Percentiles rank a stretch among this genome's conserved stretches.
Conservation (phyloP, 2,888 invertebrate genomes). For the Thumatha senex region DNA sequence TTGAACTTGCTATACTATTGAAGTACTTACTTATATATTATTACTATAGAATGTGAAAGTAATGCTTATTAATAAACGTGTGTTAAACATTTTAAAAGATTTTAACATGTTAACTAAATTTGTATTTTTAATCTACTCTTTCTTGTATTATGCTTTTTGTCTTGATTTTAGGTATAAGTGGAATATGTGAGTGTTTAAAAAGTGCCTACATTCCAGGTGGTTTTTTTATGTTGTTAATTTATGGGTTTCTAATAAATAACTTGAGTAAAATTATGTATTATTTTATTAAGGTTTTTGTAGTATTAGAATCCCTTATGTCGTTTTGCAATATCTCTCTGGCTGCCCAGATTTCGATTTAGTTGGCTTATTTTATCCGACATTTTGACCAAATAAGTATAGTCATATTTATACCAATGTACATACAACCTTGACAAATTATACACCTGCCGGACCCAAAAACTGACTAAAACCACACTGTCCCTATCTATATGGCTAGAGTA, state of each 20-base stretch:
- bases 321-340: too few species aligned
- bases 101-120: constrained; percentile 20
- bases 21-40: constrained; percentile 15
- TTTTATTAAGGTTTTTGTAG: neutral
- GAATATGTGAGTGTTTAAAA: constrained; percentile 37
- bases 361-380: too few species aligned
- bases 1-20: constrained; percentile 24
- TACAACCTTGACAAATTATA: too few species aligned
- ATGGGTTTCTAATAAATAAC: constrained; percentile 55
- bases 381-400: too few species aligned
- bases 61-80: constrained; percentile 21
- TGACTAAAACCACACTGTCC: too few species aligned
- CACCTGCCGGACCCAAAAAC: too few species aligned
- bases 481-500: too few species aligned
- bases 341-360: too few species aligned
- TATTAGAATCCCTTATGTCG: too few species aligned
- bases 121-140: constrained; percentile 9
- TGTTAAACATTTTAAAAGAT: constrained; percentile 23
- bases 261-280: constrained; percentile 22
- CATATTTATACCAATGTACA: too few species aligned
- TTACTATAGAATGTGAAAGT: constrained; percentile 5
- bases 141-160: constrained; percentile 17
- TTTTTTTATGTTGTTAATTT: constrained; percentile 55
- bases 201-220: constrained; percentile 80
- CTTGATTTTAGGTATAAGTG: constrained; percentile 17